Evolutionary conservation across 2,113 vertebrate species (phyloP).

Genomic region (Indicator maculatus): DNA sequence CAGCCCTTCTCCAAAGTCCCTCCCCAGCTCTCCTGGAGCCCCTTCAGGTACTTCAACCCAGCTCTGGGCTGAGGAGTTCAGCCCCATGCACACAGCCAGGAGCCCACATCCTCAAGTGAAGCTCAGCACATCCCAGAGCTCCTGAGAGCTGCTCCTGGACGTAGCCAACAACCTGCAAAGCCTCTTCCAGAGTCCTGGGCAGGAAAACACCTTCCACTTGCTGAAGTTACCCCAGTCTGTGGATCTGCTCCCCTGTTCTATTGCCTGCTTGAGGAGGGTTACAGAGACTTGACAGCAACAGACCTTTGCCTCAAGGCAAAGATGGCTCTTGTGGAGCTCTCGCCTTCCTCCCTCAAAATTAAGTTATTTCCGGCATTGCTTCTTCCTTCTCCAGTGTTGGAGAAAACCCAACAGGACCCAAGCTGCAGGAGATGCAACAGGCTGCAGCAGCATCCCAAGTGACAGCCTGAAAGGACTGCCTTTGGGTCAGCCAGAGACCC

Average conservation of each 20-base stretch:
- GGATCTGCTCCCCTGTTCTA: not conserved
- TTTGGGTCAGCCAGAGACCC: not conserved
- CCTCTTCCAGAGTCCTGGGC: fast-evolving
- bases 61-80: fast-evolving
- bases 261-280: not conserved
- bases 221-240: not conserved
- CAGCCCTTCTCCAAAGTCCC: too few species aligned
- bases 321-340: not conserved
- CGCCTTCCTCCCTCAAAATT: not conserved
- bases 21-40: too few species aligned
- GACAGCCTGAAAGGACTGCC: not conserved
- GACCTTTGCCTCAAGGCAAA: not conserved
- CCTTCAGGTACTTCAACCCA: too few species aligned
- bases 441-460: not conserved
- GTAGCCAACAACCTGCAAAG: not conserved
- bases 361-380: not conserved
- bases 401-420: not conserved
- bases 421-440: not conserved
- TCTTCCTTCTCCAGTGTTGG: not conserved
- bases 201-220: not conserved
- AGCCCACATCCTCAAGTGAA: fast-evolving
- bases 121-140: not conserved
- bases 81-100: fast-evolving
- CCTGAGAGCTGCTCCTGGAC: not conserved
- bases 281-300: not conserved